phyloP scores from a whole-genome alignment of 2,113 vertebrate species.

The Acinonyx jubatus region DNA sequence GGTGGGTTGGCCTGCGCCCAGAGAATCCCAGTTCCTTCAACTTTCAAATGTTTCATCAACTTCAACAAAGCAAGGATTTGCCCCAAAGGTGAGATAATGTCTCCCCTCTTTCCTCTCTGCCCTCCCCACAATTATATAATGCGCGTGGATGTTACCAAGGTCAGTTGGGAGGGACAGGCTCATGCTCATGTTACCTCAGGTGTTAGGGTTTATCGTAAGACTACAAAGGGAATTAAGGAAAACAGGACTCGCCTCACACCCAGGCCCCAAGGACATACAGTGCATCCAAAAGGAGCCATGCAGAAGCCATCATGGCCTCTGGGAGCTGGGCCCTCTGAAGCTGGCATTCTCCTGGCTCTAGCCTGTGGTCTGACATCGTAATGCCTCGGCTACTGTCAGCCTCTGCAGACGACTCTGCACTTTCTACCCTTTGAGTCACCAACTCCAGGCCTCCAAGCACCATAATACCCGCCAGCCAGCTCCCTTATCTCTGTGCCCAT shows the following conservation, averaged over 20 bases:
- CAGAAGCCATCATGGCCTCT: rapidly evolving
- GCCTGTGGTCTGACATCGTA: rapidly evolving
- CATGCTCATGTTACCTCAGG: background rate
- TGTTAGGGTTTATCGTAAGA: background rate
- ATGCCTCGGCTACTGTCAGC: background rate
- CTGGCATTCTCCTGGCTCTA: background rate
- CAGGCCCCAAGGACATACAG: background rate
- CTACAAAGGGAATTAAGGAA: background rate
- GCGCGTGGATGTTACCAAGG: background rate
- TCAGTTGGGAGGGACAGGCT: background rate
- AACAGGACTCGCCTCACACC: background rate
- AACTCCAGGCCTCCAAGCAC: rapidly evolving
- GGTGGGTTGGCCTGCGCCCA: background rate
- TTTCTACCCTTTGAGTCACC: background rate
- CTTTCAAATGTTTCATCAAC: background rate
- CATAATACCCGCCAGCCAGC: background rate
- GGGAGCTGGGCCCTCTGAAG: no score
- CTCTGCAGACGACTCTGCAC: background rate
- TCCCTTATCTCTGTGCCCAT: background rate
- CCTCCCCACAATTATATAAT: rapidly evolving
- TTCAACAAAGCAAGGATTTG: background rate
- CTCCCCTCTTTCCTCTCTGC: background rate
- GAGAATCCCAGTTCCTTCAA: background rate
- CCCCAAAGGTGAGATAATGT: background rate
- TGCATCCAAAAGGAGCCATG: no score